Percentiles rank a stretch among this genome's conserved stretches.
These are phyloP conservation scores for Tachysurus fulvidraco DNA, from an alignment of 2,113 vertebrate genomes.

Conservation along the genomic window DNA sequence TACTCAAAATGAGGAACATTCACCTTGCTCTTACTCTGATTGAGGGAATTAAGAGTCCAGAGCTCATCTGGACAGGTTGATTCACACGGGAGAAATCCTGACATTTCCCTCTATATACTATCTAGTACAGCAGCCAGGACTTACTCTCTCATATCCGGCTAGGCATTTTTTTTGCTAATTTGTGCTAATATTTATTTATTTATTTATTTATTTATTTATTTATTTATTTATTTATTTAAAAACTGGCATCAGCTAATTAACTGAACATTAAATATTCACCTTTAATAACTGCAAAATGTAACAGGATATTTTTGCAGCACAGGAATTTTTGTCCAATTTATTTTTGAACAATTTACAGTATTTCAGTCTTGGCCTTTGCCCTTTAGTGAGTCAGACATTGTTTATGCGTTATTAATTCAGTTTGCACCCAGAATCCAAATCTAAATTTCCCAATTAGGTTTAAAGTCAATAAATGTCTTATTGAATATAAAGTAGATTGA, in stretches of 20 bases:
- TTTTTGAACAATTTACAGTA: not conserved
- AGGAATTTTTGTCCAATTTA: constrained; percentile 10
- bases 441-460: not conserved
- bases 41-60: constrained; percentile 25
- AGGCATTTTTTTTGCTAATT: constrained; percentile 12
- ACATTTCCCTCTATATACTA: not conserved
- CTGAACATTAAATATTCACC: constrained; percentile 10
- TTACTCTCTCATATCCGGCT: not conserved
- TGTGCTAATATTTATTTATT: not conserved
- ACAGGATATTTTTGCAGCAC: constrained; percentile 1
- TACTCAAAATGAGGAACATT: constrained; percentile 1
- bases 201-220: not conserved
- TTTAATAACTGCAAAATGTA: not conserved
- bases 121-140: not conserved
- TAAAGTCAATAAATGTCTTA: not conserved
- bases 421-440: not conserved
- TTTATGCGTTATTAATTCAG: not conserved
- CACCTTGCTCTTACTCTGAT: constrained; percentile 15
- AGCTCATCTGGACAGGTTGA: not conserved
- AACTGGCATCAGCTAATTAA: constrained; percentile 26
- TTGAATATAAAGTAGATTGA: not conserved
- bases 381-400: constrained; percentile 19
- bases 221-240: not conserved
- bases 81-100: constrained; percentile 22
- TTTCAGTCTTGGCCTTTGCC: constrained; percentile 23